Conservation (phyloP, 2,113 vertebrate species). For the Nannobrachium achirus region DNA sequence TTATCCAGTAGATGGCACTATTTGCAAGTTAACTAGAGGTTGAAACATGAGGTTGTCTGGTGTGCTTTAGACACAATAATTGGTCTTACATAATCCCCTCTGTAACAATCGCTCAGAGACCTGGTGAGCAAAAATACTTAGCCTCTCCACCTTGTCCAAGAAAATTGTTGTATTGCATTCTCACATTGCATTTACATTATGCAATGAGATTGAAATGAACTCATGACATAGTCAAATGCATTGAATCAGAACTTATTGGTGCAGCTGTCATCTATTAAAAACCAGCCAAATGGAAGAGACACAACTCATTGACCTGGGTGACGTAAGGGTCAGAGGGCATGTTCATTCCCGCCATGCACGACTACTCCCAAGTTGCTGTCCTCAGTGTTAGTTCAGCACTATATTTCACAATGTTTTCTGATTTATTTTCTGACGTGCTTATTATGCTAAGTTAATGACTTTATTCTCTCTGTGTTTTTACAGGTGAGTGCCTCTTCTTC, state of each 20-base stretch:
- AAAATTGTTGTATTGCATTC: not conserved
- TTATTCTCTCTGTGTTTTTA: slow-evolving; percentile 53
- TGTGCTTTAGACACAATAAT: not conserved
- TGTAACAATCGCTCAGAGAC: not conserved
- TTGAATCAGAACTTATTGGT: not conserved
- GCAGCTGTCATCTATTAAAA: not conserved
- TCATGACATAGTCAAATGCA: not conserved
- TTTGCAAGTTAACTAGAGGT: slow-evolving; percentile 22
- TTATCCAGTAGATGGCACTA: slow-evolving; percentile 72
- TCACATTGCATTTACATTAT: no score
- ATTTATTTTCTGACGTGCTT: not conserved
- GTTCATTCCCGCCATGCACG: not conserved
- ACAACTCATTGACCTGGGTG: slow-evolving; percentile 17
- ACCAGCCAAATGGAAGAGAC: not conserved
- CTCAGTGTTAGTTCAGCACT: no score
- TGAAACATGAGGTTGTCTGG: not conserved
- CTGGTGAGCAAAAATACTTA: not conserved
- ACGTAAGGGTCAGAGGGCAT: slow-evolving; percentile 7
- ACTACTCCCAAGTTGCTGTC: slow-evolving; percentile 4
- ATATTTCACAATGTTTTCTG: no score
- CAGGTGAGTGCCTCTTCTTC: slow-evolving; percentile 71
- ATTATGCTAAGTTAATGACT: slow-evolving; percentile 16
- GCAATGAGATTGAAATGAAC: not conserved
- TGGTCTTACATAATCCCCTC: not conserved
- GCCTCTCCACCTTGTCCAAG: not conserved